These are phyloP conservation scores for Amphiprion clarkii DNA, from an alignment of 2,797 vertebrate genomes.

Conservation along the genomic window DNA sequence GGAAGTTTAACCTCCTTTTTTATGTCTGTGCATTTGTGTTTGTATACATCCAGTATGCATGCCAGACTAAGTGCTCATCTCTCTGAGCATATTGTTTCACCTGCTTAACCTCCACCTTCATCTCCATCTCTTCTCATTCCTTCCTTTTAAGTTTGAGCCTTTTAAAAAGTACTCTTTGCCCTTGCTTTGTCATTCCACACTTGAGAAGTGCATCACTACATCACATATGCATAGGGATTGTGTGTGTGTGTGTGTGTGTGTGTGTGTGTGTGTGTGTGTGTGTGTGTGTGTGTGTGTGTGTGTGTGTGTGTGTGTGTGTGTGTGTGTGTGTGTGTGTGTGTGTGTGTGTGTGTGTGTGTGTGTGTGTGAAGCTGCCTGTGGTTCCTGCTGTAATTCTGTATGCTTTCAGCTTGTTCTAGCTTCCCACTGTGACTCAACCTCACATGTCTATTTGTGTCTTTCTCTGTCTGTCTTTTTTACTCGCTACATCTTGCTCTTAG, in stretches of 20 bases:
- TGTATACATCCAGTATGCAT: slow-evolving; percentile 26
- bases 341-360: slow-evolving; percentile 18
- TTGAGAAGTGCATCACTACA: slow-evolving; percentile 49
- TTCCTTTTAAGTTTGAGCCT: slow-evolving; percentile 44
- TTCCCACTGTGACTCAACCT: slow-evolving; percentile 76
- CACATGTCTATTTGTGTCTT: slow-evolving; percentile 69
- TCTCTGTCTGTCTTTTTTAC: slow-evolving; percentile 33
- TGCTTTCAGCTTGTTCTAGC: slow-evolving; percentile 72
- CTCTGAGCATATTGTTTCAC: slow-evolving; percentile 41
- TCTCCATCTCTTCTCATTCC: slow-evolving; percentile 37
- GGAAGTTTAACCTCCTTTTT: slow-evolving; percentile 41
- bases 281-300: too few species aligned
- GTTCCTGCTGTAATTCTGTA: slow-evolving; percentile 68
- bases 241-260: slow-evolving; percentile 16
- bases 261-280: too few species aligned
- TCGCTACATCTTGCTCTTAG: slow-evolving; percentile 34
- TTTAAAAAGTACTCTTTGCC: slow-evolving; percentile 54
- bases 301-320: too few species aligned
- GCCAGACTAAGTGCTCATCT: slow-evolving; percentile 39
- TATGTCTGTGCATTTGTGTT: slow-evolving; percentile 1
- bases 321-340: slow-evolving; percentile 4
- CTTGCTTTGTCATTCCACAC: slow-evolving; percentile 59
- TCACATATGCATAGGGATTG: slow-evolving; percentile 50
- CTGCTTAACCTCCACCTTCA: slow-evolving; percentile 57
- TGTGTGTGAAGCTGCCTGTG: slow-evolving; percentile 49